Evolutionary conservation across 2,888 invertebrate species (phyloP).

Genomic region (Lydus trimaculatus): DNA sequence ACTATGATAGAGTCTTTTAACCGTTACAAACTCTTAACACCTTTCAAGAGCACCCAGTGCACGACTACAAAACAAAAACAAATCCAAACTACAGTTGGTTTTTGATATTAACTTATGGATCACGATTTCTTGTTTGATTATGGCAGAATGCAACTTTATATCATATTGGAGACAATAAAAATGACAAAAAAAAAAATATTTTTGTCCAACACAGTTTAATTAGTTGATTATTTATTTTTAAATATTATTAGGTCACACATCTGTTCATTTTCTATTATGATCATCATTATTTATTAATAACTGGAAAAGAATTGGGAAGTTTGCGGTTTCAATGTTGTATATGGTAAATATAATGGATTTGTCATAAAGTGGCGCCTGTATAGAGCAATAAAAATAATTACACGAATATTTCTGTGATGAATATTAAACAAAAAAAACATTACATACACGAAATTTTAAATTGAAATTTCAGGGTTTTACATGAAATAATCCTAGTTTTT

Average conservation of each 20-base stretch:
- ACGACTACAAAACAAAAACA: slow-evolving; percentile 3
- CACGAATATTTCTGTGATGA: neutral
- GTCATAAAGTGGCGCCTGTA: neutral
- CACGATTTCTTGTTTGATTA: neutral
- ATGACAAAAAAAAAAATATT: too few species aligned
- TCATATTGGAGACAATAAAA: too few species aligned
- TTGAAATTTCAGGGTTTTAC: neutral
- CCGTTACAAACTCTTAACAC: neutral
- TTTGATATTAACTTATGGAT: neutral
- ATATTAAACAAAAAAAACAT: neutral
- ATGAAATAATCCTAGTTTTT: neutral
- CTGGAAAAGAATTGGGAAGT: neutral
- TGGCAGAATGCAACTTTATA: neutral
- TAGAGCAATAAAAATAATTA: neutral
- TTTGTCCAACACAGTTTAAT: neutral
- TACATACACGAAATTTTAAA: neutral
- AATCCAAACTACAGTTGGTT: slow-evolving; percentile 2
- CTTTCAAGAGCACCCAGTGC: slow-evolving; percentile 1
- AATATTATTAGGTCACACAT: neutral
- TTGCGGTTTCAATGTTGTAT: neutral
- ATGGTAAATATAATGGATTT: neutral
- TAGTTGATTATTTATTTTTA: neutral
- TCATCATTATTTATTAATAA: neutral
- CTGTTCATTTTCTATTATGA: neutral
- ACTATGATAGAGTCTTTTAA: neutral